Base-by-base conservation (phyloP, 2,113 vertebrate species). In the Tenrec ecaudatus region DNA sequence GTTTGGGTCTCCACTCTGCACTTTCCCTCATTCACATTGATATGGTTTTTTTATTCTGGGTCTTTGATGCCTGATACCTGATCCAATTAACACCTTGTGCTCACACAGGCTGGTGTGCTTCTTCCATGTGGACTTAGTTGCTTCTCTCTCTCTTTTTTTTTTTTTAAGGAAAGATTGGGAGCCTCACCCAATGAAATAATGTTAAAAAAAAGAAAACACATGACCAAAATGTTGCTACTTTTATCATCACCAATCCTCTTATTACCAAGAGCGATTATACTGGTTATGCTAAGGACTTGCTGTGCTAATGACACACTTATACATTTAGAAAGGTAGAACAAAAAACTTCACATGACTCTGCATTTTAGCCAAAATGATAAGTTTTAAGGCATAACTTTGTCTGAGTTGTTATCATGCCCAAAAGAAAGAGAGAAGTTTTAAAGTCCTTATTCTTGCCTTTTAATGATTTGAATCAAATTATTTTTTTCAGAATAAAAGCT, bases 401-500 rank as follows among this genome's bases (percentile, higher is more conserved):
- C 36, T 90, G 83, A 81, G 69, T 12, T 86, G 86, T 69, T 78
- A 84, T 91, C 62, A 85, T 22, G 83, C 3, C 36, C 29, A 83
- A 38, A 80, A 92, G 76, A 88, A 90, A 93, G 76, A 64, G 27
- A 47, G 73, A 71, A 66, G 17, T 6, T 62, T 14, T 57, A 60
- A 9, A 78, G 40, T 64, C 9, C 85, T 64, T 4, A 71, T 86
- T 83, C 73, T 88, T 17, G 11, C 2, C 33, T 14, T 91, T 89
- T 86, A 90, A 90, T 60, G 14, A 86, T 90, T 90, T 92, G 57
- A 90, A 92, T 31, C 11, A 53, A 53, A 53, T 53, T 53, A 14
- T 73, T 78, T 93, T 89, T 69, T 89, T 96, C 75, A 82, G 40
- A 31, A 33, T n/a, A 90, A 86, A 86, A 95, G 78, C 38, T 69